Conservation (phyloP, 2,888 invertebrate genomes). For the Diarsia dahlii region DNA sequence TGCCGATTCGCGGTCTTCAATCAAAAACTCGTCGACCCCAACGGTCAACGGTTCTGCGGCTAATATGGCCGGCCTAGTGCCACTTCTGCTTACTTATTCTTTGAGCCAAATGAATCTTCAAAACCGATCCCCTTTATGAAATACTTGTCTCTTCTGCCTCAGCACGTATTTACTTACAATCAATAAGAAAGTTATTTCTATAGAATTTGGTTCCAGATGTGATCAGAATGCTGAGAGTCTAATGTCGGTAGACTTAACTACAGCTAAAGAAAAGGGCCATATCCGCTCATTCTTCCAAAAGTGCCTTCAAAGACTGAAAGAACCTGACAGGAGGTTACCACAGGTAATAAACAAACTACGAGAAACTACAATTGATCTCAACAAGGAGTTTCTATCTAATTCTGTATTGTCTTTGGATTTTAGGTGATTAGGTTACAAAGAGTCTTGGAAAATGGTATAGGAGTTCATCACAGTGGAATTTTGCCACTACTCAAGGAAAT, state of each 20-base stretch:
- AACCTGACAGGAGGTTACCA: slow-evolving; percentile 96
- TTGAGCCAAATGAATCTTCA: too few relatives aligned
- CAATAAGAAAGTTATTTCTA: slow-evolving; percentile 4
- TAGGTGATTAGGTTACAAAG: slow-evolving; percentile 85
- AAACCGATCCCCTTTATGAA: neutral
- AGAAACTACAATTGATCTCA: neutral
- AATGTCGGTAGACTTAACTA: slow-evolving; percentile 94
- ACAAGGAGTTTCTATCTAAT: neutral
- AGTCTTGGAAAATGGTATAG: slow-evolving; percentile 95
- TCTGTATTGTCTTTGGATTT: slow-evolving; percentile 46
- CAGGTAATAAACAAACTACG: slow-evolving; percentile 90
- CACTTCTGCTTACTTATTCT: too few relatives aligned
- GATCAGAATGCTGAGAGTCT: slow-evolving; percentile 91
- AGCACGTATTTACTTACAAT: neutral
- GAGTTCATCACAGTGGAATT: slow-evolving; percentile 99
- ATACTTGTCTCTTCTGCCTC: neutral
- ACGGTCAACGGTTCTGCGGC: too few relatives aligned
- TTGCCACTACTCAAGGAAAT: slow-evolving; percentile 99
- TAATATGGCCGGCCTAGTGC: too few relatives aligned
- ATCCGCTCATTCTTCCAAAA: slow-evolving; percentile 96
- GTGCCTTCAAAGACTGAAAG: slow-evolving; percentile 95
- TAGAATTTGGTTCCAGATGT: slow-evolving; percentile 80
- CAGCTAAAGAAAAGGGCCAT: slow-evolving; percentile 95
- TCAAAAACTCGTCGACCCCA: too few relatives aligned
- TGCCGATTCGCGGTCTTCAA: too few relatives aligned